Percentiles rank a stretch among this genome's conserved stretches.
These are phyloP conservation scores for Bombylius discolor DNA, from an alignment of 2,888 invertebrate genomes.

Conservation along the genomic window DNA sequence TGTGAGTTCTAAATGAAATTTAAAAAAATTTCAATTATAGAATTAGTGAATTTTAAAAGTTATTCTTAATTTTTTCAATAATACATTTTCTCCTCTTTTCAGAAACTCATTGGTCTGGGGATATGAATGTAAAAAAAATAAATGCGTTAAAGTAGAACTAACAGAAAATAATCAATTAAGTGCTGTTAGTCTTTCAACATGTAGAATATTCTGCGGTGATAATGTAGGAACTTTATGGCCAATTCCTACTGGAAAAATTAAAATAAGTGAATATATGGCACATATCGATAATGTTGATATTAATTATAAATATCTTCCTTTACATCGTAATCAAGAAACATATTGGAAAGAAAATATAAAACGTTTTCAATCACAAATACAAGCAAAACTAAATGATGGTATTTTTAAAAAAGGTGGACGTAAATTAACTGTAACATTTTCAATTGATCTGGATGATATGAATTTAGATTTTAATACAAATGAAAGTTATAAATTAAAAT, in stretches of 20 bases:
- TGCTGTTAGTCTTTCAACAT: constrained; percentile 37
- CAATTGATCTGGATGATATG: constrained; percentile 23
- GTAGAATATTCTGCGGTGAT: constrained; percentile 39
- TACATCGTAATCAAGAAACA: constrained; percentile 18
- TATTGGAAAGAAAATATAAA: constrained; percentile 32
- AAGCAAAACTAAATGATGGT: constrained; percentile 23
- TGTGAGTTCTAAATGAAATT: too few relatives aligned
- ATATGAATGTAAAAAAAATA: constrained; percentile 26
- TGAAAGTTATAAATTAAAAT: constrained; percentile 39
- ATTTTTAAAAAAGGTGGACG: constrained; percentile 34
- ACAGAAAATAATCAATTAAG: constrained; percentile 25
- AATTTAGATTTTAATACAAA: constrained; percentile 40
- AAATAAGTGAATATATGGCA: constrained; percentile 33
- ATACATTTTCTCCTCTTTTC: neutral
- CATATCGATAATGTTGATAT: constrained; percentile 36
- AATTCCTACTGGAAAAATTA: constrained; percentile 37
- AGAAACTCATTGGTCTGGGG: constrained; percentile 22
- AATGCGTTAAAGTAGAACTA: constrained; percentile 29
- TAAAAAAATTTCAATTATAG: too few relatives aligned
- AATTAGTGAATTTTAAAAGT: too few relatives aligned
- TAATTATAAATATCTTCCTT: constrained; percentile 23
- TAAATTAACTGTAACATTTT: constrained; percentile 31
- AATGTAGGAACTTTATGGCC: constrained; percentile 39
- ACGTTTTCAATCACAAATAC: constrained; percentile 29
- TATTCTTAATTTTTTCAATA: too few relatives aligned